Evolutionary conservation across 1,140 invertebrate genomes (phyloP), one percentile per base, ranked within the genome.

Genomic region (Nasonia longicornis): DNA sequence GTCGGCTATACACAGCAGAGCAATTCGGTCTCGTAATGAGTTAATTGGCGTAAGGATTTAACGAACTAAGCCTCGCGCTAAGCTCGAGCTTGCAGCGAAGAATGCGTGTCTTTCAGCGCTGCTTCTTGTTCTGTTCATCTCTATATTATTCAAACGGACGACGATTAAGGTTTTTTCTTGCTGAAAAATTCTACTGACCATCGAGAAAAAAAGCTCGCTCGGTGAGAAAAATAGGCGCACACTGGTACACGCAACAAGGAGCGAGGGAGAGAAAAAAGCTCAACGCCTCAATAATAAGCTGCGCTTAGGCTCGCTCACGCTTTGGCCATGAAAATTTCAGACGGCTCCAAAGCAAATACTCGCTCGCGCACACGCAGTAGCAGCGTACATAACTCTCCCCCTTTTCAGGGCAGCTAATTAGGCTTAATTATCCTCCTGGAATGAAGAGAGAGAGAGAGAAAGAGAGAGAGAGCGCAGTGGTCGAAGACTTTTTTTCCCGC

Each of bases 1-100:
- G n/a, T 64, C 29, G 22, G 29, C 78, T 48, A 3, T 48, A 58
- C 52, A n/a, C 20, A 58, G 20, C 16, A 58, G 6, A 58, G 38
- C 58, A 22, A 52, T 69, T 80, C 38, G 63, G 16, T 75, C 71
- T 67, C 38, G 71, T 67, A 74, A 80, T 73, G 79, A 74, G 58
- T 74, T 80, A 80, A 80, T 80, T 80, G 71, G 79, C 79, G 79
- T 67, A 80, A 80, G 71, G 71, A 74, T 80, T 74, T 74, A 74
- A 80, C 79, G 26, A 80, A 80, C 79, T 74, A 75, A 80, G 58
- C 78, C 58, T 20, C 35, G 38, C 58, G 71, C 16, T 80, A 80
- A 73, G 71, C 71, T 52, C 66, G 38, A 29, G 22, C 12, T 48
- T 48, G 12, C n/a, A 74, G 52, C 31, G 45, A 63, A 42, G 35